Evolutionary conservation across 2,113 vertebrate species (phyloP).

Genomic region (Sinocyclocheilus grahami): DNA sequence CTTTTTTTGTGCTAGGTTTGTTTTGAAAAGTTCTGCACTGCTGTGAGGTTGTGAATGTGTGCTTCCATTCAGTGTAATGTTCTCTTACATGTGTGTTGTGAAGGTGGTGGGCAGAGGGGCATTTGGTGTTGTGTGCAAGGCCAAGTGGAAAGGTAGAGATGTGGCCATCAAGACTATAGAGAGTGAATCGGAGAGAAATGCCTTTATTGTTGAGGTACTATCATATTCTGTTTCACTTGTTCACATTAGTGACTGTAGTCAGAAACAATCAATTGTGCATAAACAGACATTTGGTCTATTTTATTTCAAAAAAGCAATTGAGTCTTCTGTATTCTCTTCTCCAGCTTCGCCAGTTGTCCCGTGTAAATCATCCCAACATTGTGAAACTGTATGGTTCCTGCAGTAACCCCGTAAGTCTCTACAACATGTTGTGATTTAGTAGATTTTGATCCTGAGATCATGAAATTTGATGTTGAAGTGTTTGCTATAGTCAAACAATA

Average conservation of each 20-base stretch:
- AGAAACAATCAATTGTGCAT: not conserved
- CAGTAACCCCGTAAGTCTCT: slow-evolving; percentile 90
- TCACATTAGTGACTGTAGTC: not conserved
- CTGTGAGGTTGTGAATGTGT: not conserved
- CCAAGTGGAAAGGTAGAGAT: slow-evolving; percentile 98
- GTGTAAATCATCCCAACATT: slow-evolving; percentile 97
- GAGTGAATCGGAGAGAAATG: slow-evolving; percentile 98
- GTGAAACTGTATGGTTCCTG: slow-evolving; percentile 98
- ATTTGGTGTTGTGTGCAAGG: slow-evolving; percentile 98
- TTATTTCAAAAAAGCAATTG: not conserved
- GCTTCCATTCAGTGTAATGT: not conserved
- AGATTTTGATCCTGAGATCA: not conserved
- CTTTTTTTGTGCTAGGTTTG: not conserved
- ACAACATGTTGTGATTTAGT: not conserved
- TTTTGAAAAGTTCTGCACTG: not conserved
- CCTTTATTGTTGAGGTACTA: slow-evolving; percentile 94
- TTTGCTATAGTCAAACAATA: not conserved
- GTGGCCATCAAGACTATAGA: slow-evolving; percentile 99
- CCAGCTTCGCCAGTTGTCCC: slow-evolving; percentile 92
- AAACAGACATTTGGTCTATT: slow-evolving; percentile 33
- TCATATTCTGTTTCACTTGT: not conserved
- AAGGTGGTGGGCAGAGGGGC: slow-evolving; percentile 99
- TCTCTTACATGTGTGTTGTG: not conserved
- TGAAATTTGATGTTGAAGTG: not conserved
- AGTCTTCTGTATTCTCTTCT: slow-evolving; percentile 38